These are phyloP conservation scores for Agrochola litura DNA, from an alignment of 2,888 invertebrate genomes.

Conservation along the genomic window DNA sequence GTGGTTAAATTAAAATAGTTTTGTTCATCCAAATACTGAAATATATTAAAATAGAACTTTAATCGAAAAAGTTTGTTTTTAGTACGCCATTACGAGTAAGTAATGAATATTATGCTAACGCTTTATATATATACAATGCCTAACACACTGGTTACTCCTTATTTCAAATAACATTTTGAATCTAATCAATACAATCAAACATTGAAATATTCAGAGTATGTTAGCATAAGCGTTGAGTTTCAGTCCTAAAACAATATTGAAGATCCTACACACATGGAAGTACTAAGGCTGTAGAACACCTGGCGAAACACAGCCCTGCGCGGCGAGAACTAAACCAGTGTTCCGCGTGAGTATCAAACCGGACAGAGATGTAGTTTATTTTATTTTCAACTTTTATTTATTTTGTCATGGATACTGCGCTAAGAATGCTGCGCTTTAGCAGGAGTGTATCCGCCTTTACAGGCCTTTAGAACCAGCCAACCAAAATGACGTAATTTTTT, in stretches of 20 bases:
- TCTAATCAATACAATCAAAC: slow-evolving; percentile 38
- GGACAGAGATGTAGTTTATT: background rate
- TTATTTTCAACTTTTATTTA: background rate
- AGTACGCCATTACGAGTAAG: background rate
- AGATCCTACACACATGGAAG: background rate
- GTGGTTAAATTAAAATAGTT: background rate
- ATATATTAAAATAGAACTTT: background rate
- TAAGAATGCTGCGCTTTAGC: background rate
- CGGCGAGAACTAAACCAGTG: background rate
- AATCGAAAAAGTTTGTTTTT: slow-evolving; percentile 14
- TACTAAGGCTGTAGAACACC: background rate
- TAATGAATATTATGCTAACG: slow-evolving; percentile 15
- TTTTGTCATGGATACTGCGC: background rate
- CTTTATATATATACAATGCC: slow-evolving; percentile 6
- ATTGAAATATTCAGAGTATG: slow-evolving; percentile 19
- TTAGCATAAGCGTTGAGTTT: slow-evolving; percentile 38
- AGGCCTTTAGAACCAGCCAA: too few species aligned
- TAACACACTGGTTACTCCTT: background rate
- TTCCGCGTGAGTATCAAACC: background rate
- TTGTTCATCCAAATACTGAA: slow-evolving; percentile 1
- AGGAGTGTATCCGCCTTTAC: background rate
- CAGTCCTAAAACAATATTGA: slow-evolving; percentile 62
- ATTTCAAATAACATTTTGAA: slow-evolving; percentile 33
- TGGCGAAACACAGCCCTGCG: background rate
- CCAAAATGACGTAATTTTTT: background rate